Base-by-base conservation (phyloP, 1,140 invertebrate genomes). In the Caerostris extrusa region DNA sequence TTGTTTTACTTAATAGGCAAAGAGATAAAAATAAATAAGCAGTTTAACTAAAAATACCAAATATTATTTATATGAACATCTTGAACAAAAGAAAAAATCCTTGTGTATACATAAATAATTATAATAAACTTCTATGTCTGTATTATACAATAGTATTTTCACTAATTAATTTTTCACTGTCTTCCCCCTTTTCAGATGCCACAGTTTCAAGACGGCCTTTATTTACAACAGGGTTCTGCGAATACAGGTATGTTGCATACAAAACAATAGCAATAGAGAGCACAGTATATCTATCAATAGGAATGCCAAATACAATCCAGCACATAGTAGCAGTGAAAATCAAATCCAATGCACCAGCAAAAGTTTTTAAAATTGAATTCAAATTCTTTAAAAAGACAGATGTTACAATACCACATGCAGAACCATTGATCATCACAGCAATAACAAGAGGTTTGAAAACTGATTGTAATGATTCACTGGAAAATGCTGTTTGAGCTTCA, bases 351-450 rank as follows among this genome's bases (percentile, higher is more conserved):
- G 98, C 98, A 96, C 98, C 98, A 2, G 99, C 98, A 96, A 99
- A 99, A 8, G 98, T 99, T 96, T 99, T 99, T 71, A 99, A 96
- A 95, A 99, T 99, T 8, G 98, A 99, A 96, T 99, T 99, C 91
- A 99, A 97, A 94, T 97, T 98, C 95, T 98, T 98, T 2, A 99
- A 96, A 95, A 99, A 99, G 95, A 99, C 98, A 96, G 98, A 98
- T 0, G 98, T 99, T 2, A 98, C 98, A 95, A 99, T 98, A 53
- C 99, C 99, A 90, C 99, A 97, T 2, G 97, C 97, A 2, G 98
- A 98, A 96, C 98, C 99, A 95, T 99, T 99, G 0, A 98, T 95
- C 95, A 99, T 98, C 34, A 99, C 98, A 14, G 98, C 95, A 55
- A 99, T 95, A 0, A 99, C 98, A 96, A 97, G 97, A 19, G 97